Percentiles rank a stretch among this genome's conserved stretches.
These are phyloP conservation scores for Thelaira solivaga DNA, from an alignment of 2,888 invertebrate species.

Conservation along the genomic window DNA sequence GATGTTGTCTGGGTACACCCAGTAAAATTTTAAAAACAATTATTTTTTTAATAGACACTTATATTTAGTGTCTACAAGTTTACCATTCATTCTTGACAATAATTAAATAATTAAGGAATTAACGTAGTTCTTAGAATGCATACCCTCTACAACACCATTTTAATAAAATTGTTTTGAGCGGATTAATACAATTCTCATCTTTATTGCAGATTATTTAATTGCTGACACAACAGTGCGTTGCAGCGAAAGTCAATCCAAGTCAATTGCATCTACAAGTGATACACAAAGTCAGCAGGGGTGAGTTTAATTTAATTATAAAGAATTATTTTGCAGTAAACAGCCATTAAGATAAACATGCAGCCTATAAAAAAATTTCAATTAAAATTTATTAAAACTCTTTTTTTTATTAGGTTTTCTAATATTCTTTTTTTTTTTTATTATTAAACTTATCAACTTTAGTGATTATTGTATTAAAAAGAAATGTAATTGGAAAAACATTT, in stretches of 20 bases:
- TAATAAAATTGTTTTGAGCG: background rate
- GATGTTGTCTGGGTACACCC: no score
- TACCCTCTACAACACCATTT: background rate
- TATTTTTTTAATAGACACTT: background rate
- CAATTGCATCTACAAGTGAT: conserved; percentile 75
- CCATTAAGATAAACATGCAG: conserved; percentile 6
- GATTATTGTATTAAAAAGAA: no score
- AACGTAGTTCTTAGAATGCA: background rate
- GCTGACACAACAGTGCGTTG: conserved; percentile 78
- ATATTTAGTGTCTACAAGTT: background rate
- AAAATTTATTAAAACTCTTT: background rate
- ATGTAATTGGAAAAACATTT: no score
- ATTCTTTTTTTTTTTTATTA: no score
- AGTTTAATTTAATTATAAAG: conserved; percentile 68
- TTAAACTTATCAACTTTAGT: no score
- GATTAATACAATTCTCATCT: conserved; percentile 35
- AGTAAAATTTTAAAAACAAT: background rate
- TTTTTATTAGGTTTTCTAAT: no score
- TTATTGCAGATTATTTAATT: conserved; percentile 79
- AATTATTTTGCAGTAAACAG: background rate
- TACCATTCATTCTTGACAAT: background rate
- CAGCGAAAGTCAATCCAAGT: conserved; percentile 77
- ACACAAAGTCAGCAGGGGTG: conserved; percentile 78
- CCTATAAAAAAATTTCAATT: background rate
- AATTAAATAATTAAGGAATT: conserved; percentile 32